Base-by-base conservation (phyloP, 2,888 invertebrate species). In the Volucella bombylans region DNA sequence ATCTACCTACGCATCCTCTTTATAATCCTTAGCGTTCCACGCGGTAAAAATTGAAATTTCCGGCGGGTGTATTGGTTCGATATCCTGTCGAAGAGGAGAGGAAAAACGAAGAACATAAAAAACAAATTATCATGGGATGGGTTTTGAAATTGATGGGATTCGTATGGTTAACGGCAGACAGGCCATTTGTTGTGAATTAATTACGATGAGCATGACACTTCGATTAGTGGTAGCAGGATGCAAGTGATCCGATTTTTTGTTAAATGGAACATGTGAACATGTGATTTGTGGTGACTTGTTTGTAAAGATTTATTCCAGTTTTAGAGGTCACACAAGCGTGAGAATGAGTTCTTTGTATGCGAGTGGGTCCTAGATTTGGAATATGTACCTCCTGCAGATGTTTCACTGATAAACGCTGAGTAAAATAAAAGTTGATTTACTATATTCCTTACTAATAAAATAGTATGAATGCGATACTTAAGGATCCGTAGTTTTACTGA, bases 131-230 rank as follows among this genome's bases (percentile, higher is more conserved):
- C 82, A 50, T 23, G 50, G 52, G 55, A 65, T n/a, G 23, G 39
- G 43, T 38, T 45, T n/a, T 14, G 1, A 31, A 69, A 85, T 80
- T 80, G 67, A 76, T 67, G 71, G 83, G 59, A 23, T 23, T 67
- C 62, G 49, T 57, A 38, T 80, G 71, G 62, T 57, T 61, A 15
- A 8, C 0, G 59, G 59, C 55, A 62, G 38, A 45, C 41, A 31
- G 62, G 50, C 55, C 80, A 77, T 85, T 85, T 85, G 81, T 81
- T 71, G 67, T 47, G 81, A 81, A 85, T 85, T 85, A 85, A 85
- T 85, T 85, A 76, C 67, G 64, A 64, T 9, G 10, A 79, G 68
- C 73, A 79, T 79, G 79, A 83, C 73, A 83, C 74, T 79, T 79
- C 79, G 83, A 83, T 83, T 69, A 83, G 83, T 47, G 49, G 68